Percentiles rank a stretch among this genome's conserved stretches.
These are phyloP conservation scores for Xestobium rufovillosum DNA, from an alignment of 2,888 invertebrate species.

Conservation along the genomic window DNA sequence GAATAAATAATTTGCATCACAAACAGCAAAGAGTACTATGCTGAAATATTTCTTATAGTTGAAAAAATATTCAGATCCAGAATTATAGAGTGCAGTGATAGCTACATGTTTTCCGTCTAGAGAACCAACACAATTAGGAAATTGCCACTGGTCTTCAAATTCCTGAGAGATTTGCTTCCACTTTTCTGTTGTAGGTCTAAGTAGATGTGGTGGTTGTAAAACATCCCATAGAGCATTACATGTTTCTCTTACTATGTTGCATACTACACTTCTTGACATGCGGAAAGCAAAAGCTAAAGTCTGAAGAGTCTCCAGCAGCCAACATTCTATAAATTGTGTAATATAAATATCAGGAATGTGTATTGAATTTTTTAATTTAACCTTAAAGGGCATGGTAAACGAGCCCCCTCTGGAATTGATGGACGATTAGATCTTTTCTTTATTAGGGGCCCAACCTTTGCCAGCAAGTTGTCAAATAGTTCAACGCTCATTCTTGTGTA, in stretches of 20 bases:
- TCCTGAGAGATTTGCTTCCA: constrained; percentile 21
- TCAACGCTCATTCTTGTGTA: too few species aligned
- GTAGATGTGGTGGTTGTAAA: constrained; percentile 16
- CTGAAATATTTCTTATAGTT: constrained; percentile 20
- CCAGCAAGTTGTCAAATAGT: too few species aligned
- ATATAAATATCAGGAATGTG: too few species aligned
- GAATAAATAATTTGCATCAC: constrained; percentile 18
- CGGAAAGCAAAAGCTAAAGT: constrained; percentile 16
- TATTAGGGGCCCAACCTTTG: too few species aligned
- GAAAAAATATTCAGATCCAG: constrained; percentile 22
- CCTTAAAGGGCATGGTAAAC: too few species aligned
- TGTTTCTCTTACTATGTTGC: constrained; percentile 23
- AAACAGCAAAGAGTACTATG: constrained; percentile 18
- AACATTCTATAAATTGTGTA: too few species aligned
- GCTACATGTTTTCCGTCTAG: constrained; percentile 20
- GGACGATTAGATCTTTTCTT: too few species aligned
- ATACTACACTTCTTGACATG: constrained; percentile 21
- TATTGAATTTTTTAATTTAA: too few species aligned
- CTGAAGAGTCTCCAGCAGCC: too few species aligned
- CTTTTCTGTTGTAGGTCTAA: constrained; percentile 15
- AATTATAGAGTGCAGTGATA: constrained; percentile 22
- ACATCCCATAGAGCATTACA: constrained; percentile 17
- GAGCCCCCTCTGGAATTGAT: too few species aligned
- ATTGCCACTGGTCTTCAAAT: constrained; percentile 21
- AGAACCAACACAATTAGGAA: constrained; percentile 24